Evolutionary conservation across 2,113 vertebrate genomes (phyloP), one percentile per base, ranked within the genome.

Genomic region (Hyperoodon ampullatus): DNA sequence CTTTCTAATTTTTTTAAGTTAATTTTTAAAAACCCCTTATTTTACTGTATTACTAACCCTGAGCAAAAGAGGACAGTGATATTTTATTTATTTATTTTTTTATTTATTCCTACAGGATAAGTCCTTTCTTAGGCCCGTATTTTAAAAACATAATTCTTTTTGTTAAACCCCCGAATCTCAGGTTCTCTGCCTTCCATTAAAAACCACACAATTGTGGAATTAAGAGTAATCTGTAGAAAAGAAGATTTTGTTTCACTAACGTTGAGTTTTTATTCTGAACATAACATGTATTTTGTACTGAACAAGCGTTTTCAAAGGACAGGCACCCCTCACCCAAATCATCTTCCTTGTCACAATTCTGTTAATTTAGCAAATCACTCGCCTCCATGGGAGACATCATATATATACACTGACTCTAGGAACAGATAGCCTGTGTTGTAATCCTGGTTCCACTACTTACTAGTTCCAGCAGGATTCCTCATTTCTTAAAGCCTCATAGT

Each of bases 31-130:
- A 66, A 66, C 7, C 8, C 2, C 18, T 26, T 15, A n/a, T 66
- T 87, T 86, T 72, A 81, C 50, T 35, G 39, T 80, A 11, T 86
- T 91, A 53, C 55, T 89, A 50, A 88, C 35, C 23, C 44, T 85
- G 35, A 87, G 42, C 11, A 35, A 70, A 89, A 88, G 89, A 81
- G 33, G 28, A 18, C 15, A 47, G 58, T 80, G 21, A 14, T 81
- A 16, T n/a, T 85, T 96, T 85, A 71, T 90, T 96, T 85, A 71
- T 90, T 39, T 39, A 39, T 39, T 39, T 39, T n/a, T 85, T 96
- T 82, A 71, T 90, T 90, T 53, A 53, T 53, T 87, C 50, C 39
- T 70, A 18, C 1, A 63, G 71, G 63, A 47, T 42, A 84, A 77
- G 1, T 71, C 50, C 1, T 81, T 95, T 90, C 61, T 63, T 77